Evolutionary conservation across 1,140 invertebrate genomes (phyloP).

Genomic region (Drosophila saltans): DNA sequence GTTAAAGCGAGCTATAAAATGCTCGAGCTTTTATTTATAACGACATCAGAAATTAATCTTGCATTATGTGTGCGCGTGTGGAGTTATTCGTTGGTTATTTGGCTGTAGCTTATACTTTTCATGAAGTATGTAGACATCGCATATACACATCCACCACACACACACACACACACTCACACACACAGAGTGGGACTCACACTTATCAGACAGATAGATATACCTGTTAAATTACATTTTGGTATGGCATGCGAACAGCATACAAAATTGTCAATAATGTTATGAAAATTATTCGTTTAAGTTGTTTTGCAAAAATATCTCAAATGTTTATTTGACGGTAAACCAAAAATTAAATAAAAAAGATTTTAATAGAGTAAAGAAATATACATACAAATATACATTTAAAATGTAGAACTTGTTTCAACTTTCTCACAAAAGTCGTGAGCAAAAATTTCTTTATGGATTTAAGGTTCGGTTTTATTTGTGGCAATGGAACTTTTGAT

Average conservation of each 20-base stretch:
- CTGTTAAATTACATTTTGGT: slow-evolving; percentile 54
- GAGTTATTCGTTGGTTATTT: slow-evolving; percentile 46
- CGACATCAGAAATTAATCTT: slow-evolving; percentile 81
- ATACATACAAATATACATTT: too few species aligned
- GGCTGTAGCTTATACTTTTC: slow-evolving; percentile 66
- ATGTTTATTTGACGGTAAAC: too few species aligned
- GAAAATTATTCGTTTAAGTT: not conserved
- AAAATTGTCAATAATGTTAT: slow-evolving; percentile 33
- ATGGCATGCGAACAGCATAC: slow-evolving; percentile 42
- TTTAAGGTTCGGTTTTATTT: too few species aligned
- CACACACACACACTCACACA: slow-evolving; percentile 4
- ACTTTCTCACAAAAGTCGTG: too few species aligned
- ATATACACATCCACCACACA: slow-evolving; percentile 17
- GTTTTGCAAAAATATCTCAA: too few species aligned
- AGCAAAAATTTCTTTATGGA: too few species aligned
- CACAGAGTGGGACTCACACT: slow-evolving; percentile 6
- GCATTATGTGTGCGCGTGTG: slow-evolving; percentile 70
- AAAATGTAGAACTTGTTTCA: too few species aligned
- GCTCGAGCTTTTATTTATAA: slow-evolving; percentile 77
- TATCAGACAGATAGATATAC: slow-evolving; percentile 31
- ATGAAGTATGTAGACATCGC: slow-evolving; percentile 67
- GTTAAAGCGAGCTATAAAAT: slow-evolving; percentile 64
- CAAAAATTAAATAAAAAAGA: too few species aligned
- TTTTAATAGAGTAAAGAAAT: too few species aligned
- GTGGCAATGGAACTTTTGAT: too few species aligned